Evolutionary conservation across 2,113 vertebrate genomes (phyloP), one percentile per base, ranked within the genome.

Genomic region (Muntiacus muntjak): DNA sequence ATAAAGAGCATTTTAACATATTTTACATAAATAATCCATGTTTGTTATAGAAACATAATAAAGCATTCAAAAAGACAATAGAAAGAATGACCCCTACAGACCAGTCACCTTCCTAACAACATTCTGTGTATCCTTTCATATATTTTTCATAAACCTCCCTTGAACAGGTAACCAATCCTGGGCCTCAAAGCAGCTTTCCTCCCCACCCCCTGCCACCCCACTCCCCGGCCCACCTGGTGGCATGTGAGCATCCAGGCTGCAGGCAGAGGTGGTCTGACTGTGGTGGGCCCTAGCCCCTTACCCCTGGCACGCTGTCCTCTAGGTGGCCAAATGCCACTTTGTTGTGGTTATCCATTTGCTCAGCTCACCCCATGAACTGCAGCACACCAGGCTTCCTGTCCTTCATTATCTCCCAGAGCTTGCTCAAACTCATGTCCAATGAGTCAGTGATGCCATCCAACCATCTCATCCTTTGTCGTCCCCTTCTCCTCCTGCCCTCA

Each of bases 181-280:
- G 57, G 28, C 47, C 19, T 86, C 15, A 6, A 11, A 15, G 19
- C 16, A 23, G 14, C 15, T 36, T 33, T 19, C 19, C 52, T 9
- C 2, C 5, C 21, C 1, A 14, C 5, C 43, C 13, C 11, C 7
- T 0, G 1, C 21, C 28, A 55, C 1, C 50, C n/a, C 0, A 1
- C 19, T 71, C 19, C 5, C 67, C 0, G 0, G n/a, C 19, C 50
- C 79, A 43, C 71, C 50, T 2, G n/a, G 28, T 36, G 57, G 30
- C 71, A 14, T 2, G 55, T 50, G 54, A 76, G 13, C 25, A 4
- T 36, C 55, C 5, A 47, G 52, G 15, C 12, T 30, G 13, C 1
- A 40, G 55, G 1, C 23, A 4, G 30, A n/a, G 30, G 60, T 5
- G 17, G 76, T n/a, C 60, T 60, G 50, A 19, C 6, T 7, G 2